Conservation (phyloP, 2,113 vertebrate species). For the Neoarius graeffei region DNA sequence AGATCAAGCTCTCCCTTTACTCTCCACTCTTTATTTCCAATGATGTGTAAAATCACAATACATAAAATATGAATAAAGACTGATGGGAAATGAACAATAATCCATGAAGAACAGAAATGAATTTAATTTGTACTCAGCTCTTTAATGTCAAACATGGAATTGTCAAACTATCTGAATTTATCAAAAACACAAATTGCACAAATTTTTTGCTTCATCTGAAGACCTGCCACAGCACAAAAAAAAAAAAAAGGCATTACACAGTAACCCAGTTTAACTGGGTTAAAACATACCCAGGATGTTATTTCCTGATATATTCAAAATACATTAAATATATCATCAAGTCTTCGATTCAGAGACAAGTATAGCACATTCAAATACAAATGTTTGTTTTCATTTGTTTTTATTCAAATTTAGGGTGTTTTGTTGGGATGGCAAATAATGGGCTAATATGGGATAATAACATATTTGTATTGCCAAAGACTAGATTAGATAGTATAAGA, state of each 20-base stretch:
- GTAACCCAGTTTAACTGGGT: background rate
- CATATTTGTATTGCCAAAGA: too few relatives aligned
- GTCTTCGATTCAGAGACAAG: background rate
- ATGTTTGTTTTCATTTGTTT: background rate
- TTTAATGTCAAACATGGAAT: background rate
- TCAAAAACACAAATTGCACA: background rate
- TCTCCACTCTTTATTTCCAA: background rate
- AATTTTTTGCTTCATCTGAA: background rate
- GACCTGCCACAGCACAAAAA: too few relatives aligned
- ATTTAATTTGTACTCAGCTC: background rate
- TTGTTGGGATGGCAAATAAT: too few relatives aligned
- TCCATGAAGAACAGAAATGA: background rate
- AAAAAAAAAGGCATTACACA: too few relatives aligned
- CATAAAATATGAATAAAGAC: background rate
- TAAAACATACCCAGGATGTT: background rate
- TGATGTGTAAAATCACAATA: background rate
- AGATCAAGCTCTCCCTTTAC: background rate
- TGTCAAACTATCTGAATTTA: background rate
- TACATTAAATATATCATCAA: background rate
- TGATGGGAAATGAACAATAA: background rate
- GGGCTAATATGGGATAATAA: too few relatives aligned
- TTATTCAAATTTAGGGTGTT: too few relatives aligned
- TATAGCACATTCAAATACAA: background rate
- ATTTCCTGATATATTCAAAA: background rate
- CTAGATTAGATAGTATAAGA: too few relatives aligned